Conservation (phyloP, 2,113 vertebrate genomes). For the Cyprinodon variegatus region DNA sequence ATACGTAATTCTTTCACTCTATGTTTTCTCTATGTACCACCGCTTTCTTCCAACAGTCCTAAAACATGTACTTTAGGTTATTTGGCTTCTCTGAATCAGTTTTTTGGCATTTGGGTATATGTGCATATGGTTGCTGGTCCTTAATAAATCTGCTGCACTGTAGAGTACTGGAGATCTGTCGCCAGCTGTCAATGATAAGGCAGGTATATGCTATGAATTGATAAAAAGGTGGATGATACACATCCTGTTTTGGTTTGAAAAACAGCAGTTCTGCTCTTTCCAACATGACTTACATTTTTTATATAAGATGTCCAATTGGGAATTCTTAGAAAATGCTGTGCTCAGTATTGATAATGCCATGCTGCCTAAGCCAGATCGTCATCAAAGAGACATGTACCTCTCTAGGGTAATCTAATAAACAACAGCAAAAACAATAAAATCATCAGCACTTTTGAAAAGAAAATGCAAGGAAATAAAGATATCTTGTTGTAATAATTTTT, state of each 20-base stretch:
- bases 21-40: no score
- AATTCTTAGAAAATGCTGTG: background rate
- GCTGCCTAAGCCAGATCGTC: background rate
- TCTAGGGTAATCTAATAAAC: background rate
- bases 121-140: background rate
- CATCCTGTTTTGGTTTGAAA: background rate
- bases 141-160: background rate
- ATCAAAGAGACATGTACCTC: background rate
- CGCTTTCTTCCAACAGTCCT: no score
- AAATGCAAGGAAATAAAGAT: background rate
- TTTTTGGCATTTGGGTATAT: background rate
- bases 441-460: background rate
- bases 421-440: background rate
- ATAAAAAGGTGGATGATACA: background rate
- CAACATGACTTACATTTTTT: background rate
- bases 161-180: background rate
- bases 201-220: background rate
- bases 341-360: background rate
- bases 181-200: background rate
- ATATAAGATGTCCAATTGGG: background rate
- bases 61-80: background rate
- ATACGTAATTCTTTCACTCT: no score
- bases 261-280: background rate
- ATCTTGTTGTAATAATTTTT: slow-evolving; percentile 5
- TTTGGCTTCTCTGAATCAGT: background rate